phyloP scores from a whole-genome alignment of 1,140 invertebrate species.

The Hylaeus anthracinus region DNA sequence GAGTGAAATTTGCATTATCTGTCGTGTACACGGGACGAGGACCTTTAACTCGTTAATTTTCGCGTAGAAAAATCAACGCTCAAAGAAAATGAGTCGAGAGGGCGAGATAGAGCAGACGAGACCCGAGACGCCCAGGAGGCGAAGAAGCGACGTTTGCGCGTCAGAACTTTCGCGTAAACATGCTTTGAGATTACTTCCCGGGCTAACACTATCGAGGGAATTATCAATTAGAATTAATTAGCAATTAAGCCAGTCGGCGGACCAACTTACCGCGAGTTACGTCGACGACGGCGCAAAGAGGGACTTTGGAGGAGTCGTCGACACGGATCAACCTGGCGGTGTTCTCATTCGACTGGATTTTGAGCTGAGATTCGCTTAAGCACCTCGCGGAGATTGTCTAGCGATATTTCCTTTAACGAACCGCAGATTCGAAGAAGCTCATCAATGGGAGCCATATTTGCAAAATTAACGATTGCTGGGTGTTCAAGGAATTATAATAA shows the following conservation, averaged over 20 bases:
- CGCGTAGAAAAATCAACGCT: neutral
- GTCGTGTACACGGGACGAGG: neutral
- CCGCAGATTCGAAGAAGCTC: too few species aligned
- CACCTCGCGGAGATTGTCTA: slow-evolving; percentile 25
- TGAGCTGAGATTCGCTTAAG: slow-evolving; percentile 22
- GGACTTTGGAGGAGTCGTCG: slow-evolving; percentile 35
- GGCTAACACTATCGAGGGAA: slow-evolving; percentile 55
- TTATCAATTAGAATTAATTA: slow-evolving; percentile 72
- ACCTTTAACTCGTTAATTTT: slow-evolving; percentile 5
- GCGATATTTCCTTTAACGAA: slow-evolving; percentile 22
- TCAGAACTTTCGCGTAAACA: slow-evolving; percentile 65
- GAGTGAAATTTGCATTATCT: neutral
- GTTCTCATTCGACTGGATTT: slow-evolving; percentile 47
- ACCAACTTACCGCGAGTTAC: slow-evolving; percentile 63
- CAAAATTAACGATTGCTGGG: neutral
- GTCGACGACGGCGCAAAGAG: slow-evolving; percentile 15
- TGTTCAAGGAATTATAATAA: too few species aligned
- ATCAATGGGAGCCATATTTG: neutral
- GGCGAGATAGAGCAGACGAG: slow-evolving; percentile 1
- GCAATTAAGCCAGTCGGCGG: slow-evolving; percentile 63
- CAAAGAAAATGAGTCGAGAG: slow-evolving; percentile 13
- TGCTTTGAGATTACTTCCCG: slow-evolving; percentile 61
- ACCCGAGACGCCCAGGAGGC: slow-evolving; percentile 32
- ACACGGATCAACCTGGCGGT: slow-evolving; percentile 27
- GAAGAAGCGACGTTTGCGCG: slow-evolving; percentile 50